A percentile compares a stretch with the other conserved stretches of the same genome.
phyloP scores from a whole-genome alignment of 2,888 invertebrate genomes.

The Augiades crinisus region DNA sequence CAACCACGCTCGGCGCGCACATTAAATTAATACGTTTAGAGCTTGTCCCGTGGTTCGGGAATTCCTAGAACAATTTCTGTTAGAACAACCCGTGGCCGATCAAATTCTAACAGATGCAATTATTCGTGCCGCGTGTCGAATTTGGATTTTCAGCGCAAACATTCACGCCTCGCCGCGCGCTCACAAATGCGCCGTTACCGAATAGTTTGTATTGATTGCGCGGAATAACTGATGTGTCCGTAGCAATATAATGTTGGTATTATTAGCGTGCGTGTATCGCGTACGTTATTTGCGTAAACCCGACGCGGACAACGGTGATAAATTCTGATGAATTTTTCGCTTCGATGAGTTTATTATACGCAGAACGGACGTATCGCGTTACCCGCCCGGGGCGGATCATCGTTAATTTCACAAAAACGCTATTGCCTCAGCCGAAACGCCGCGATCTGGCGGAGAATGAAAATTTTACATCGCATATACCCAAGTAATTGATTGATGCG shows the following conservation, averaged over 20 bases:
- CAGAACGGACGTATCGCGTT: constrained; percentile 58
- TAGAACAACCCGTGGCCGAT: constrained; percentile 3
- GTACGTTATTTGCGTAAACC: constrained; percentile 42
- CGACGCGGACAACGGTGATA: constrained; percentile 51
- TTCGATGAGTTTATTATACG: constrained; percentile 69
- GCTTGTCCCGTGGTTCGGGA: constrained; percentile 18
- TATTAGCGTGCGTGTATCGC: constrained; percentile 29
- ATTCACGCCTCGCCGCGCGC: constrained; percentile 10
- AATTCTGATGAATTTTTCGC: constrained; percentile 67
- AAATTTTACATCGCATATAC: constrained; percentile 59
- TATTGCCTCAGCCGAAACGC: constrained; percentile 54
- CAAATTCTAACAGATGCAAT: constrained; percentile 24
- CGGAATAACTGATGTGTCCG: constrained; percentile 26
- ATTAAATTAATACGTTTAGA: constrained; percentile 52
- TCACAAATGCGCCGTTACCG: constrained; percentile 12
- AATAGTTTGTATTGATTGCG: constrained; percentile 29
- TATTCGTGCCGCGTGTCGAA: constrained; percentile 23
- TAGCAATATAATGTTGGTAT: constrained; percentile 19
- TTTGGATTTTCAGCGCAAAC: constrained; percentile 24
- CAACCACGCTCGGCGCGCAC: constrained; percentile 46
- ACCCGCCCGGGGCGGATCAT: constrained; percentile 60
- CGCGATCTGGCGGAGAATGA: constrained; percentile 52
- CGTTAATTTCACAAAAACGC: constrained; percentile 64
- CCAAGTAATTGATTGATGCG: constrained; percentile 66
- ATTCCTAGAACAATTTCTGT: constrained; percentile 14